Percentiles rank a stretch among this genome's conserved stretches.
Conservation (phyloP, 2,113 vertebrate species). For the Eublepharis macularius region DNA sequence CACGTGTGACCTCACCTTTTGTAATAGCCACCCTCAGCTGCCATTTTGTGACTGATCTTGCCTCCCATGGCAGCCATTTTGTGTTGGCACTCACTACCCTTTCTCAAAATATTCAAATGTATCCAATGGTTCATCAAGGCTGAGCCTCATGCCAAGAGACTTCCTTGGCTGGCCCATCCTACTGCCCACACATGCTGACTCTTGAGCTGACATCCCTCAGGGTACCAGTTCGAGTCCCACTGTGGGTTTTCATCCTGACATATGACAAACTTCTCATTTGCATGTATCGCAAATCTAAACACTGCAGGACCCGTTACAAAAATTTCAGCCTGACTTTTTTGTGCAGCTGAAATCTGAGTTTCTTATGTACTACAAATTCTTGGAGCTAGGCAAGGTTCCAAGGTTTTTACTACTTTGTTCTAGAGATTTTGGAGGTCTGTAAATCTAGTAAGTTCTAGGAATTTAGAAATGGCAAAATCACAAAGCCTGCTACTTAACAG, state of each 20-base stretch:
- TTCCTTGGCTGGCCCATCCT: not conserved
- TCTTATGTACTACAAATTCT: constrained; percentile 29
- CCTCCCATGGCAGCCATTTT: too few relatives aligned
- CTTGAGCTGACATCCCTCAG: not conserved
- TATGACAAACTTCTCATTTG: not conserved
- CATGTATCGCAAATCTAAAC: not conserved
- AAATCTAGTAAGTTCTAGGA: constrained; percentile 27
- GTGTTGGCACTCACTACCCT: too few relatives aligned
- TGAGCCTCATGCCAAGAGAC: too few relatives aligned
- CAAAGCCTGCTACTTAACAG: constrained; percentile 38
- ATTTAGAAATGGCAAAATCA: constrained; percentile 42
- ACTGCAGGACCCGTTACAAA: not conserved
- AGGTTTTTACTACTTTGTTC: constrained; percentile 40
- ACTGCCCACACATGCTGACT: not conserved
- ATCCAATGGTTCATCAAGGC: too few relatives aligned
- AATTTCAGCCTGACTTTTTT: constrained; percentile 10
- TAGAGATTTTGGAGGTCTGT: constrained; percentile 30
- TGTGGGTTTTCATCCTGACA: not conserved
- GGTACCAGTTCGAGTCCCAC: not conserved
- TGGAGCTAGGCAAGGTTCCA: constrained; percentile 36
- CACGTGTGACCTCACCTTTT: too few relatives aligned
- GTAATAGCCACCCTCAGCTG: too few relatives aligned
- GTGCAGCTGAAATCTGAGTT: not conserved
- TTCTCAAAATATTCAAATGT: too few relatives aligned
- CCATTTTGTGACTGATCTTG: too few relatives aligned